Percentiles rank a stretch among this genome's conserved stretches.
Conservation (phyloP, 37 sponge, comb jelly and placozoan species). For the Spongilla lacustris region DNA sequence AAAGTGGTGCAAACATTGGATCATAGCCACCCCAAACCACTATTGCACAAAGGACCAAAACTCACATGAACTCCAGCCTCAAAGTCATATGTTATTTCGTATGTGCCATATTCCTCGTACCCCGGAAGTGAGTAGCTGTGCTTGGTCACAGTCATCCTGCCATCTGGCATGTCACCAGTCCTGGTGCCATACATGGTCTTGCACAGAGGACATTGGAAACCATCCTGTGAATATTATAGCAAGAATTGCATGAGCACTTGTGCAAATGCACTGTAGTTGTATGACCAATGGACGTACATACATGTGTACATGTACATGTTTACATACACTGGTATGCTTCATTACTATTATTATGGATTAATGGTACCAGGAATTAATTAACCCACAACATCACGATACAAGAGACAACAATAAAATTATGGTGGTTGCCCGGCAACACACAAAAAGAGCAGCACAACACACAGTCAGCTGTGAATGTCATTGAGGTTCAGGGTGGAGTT, state of each 20-base stretch:
- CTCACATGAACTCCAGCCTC: slow-evolving; percentile 65
- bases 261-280: neutral
- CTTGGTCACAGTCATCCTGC: slow-evolving; percentile 61
- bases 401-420: too few species aligned
- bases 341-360: too few species aligned
- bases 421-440: too few species aligned
- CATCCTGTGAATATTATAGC: slow-evolving; percentile 23
- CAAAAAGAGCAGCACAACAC: too few species aligned
- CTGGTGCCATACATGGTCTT: slow-evolving; percentile 86
- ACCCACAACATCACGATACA: too few species aligned
- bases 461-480: too few species aligned
- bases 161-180: slow-evolving; percentile 94
- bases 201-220: slow-evolving; percentile 90
- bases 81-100: slow-evolving; percentile 87
- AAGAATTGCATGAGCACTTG: neutral
- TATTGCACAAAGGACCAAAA: neutral
- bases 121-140: slow-evolving; percentile 74
- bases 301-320: too few species aligned
- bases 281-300: neutral
- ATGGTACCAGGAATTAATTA: too few species aligned
- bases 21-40: too few species aligned
- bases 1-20: too few species aligned
- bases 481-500: too few species aligned
- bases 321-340: too few species aligned
- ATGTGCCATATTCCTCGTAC: slow-evolving; percentile 68